Evolutionary conservation across 2,888 invertebrate genomes (phyloP).

Genomic region (Ichneumon xanthorius): DNA sequence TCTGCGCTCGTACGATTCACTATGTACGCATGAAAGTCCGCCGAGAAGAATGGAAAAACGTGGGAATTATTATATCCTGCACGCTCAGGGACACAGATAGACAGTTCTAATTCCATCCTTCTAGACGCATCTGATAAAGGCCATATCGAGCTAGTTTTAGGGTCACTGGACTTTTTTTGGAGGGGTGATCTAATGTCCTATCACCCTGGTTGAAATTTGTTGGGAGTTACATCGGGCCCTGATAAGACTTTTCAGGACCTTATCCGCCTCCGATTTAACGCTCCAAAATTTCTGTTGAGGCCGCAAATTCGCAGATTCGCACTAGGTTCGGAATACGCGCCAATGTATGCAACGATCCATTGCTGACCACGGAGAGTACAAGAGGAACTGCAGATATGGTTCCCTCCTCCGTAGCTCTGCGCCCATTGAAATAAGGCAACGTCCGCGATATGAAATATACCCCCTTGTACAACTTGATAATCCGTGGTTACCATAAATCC

Average conservation of each 20-base stretch:
- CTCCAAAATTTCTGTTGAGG: too few species aligned
- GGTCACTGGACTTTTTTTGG: constrained; percentile 8
- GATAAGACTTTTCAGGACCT: too few species aligned
- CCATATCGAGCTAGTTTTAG: constrained; percentile 25
- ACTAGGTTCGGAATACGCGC: not conserved
- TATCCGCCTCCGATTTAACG: too few species aligned
- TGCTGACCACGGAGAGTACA: constrained; percentile 44
- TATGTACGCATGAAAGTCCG: constrained; percentile 12
- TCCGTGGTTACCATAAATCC: constrained; percentile 85
- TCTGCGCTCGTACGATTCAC: constrained; percentile 7
- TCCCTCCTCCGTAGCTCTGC: constrained; percentile 24
- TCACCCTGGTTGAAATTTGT: not conserved
- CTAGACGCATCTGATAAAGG: constrained; percentile 24
- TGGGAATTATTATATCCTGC: constrained; percentile 36
- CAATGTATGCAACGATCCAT: constrained; percentile 20
- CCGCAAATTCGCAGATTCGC: not conserved
- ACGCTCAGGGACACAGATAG: not conserved
- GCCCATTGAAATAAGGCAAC: constrained; percentile 83
- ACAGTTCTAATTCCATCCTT: constrained; percentile 18
- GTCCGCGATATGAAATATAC: constrained; percentile 84
- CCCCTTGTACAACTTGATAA: constrained; percentile 85
- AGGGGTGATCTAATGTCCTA: not conserved
- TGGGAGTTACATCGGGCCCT: too few species aligned
- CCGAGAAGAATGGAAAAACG: constrained; percentile 36
- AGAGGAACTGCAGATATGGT: constrained; percentile 64